Evolutionary conservation across 2,888 invertebrate genomes (phyloP), one percentile per base, ranked within the genome.

Genomic region (Heteromyza rotundicornis): DNA sequence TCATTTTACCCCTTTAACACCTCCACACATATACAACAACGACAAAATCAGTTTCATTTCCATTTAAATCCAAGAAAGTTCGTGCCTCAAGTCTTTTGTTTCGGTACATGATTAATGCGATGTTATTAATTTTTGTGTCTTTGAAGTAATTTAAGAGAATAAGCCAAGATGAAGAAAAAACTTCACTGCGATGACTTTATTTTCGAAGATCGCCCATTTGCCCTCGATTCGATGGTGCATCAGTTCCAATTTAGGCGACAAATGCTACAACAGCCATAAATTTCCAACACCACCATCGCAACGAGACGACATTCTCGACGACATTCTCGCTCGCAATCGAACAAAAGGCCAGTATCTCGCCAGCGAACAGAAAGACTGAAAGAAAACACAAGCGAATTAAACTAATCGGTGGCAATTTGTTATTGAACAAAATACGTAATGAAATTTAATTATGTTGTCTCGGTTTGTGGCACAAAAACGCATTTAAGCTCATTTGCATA

Each of bases 391-490:
- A 14, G 23, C 51, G 16, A 12, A 32, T 17, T 35, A 53, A 67
- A 70, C 72, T 75, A 76, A 75, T 75, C 73, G 71, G 64, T 64
- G 66, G 75, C 74, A 71, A 75, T 75, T 75, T 76, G 75, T 75
- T 76, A 70, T n/a, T 67, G 60, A 54, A 68, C 65, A 64, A 64
- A 64, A 63, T 69, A 66, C 66, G 70, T 76, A 77, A 76, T 76
- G 73, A 77, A 77, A 76, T 77, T 77, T 77, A 76, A 76, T 77
- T 76, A 76, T 77, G 75, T 73, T 77, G 76, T 77, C 70, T 76
- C 73, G 69, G 69, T 69, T 68, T 70, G 71, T 72, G 40, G 20
- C 36, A 36, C 23, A 27, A 27, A 57, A 49, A 57, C 35, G 32
- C 57, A 57, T 57, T 49, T 57, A 50, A 51, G 51, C 57, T 35